These are phyloP conservation scores for Poliocrania exsul DNA, from an alignment of 2,797 vertebrate species.

Conservation along the genomic window DNA sequence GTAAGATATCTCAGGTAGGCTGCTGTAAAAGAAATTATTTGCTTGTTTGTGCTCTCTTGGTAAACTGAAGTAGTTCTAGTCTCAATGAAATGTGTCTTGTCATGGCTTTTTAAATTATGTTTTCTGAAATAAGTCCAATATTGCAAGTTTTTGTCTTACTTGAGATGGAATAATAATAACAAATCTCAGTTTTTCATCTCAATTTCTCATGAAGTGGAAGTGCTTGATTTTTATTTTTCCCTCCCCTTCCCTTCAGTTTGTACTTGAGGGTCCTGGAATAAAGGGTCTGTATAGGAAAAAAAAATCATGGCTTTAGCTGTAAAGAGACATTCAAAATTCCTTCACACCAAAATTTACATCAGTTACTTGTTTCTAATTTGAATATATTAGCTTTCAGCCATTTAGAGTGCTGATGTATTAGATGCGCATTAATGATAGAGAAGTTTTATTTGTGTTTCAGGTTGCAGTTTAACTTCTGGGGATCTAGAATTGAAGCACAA, in stretches of 20 bases:
- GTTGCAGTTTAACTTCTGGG: not conserved
- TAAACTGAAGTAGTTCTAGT: not conserved
- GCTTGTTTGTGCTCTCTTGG: not conserved
- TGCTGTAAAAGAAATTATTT: not conserved
- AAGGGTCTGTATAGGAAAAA: not conserved
- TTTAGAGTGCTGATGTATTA: not conserved
- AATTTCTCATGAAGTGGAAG: not conserved
- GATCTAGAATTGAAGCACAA: not conserved
- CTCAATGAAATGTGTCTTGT: not conserved
- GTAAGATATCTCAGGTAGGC: not conserved
- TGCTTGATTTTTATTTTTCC: not conserved
- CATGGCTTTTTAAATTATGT: not conserved
- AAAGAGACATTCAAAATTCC: not conserved
- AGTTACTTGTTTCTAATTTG: not conserved
- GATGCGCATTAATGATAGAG: not conserved
- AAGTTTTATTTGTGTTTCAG: not conserved
- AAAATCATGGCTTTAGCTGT: not conserved
- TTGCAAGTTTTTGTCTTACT: not conserved
- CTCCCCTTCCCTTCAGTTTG: accelerated
- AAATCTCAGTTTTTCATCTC: not conserved
- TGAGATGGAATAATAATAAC: not conserved
- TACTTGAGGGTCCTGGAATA: not conserved
- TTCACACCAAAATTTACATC: not conserved
- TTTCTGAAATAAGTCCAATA: not conserved
- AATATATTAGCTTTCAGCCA: not conserved